Evolutionary conservation across 2,113 vertebrate genomes (phyloP), one percentile per base, ranked within the genome.

Genomic region (Anolis carolinensis): DNA sequence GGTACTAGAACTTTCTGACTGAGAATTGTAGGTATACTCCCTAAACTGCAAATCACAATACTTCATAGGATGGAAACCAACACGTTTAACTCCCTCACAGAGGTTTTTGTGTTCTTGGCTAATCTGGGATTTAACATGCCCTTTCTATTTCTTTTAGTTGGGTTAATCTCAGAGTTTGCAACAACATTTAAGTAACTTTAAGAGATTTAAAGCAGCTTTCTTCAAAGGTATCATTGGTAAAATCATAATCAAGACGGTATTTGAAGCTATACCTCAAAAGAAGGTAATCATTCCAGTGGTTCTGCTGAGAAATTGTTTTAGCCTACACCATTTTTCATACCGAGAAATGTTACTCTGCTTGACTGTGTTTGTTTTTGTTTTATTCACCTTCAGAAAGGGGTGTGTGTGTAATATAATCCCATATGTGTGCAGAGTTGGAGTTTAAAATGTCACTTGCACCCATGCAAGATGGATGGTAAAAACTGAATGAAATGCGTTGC

Each of bases 141-240:
- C 6, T 18, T 32, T 8, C 48, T 6, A 10, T 34, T 44, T 52
- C 18, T 70, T 71, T 52, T 32, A 70, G 65, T 14, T 44, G 30
- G 3, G 39, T 30, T 16, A 50, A 2, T 52, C 18, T 32, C n/a
- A 52, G 20, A 18, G 34, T 25, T 68, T 81, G 39, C 63, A 81
- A 81, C 13, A 67, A 67, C n/a, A 55, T 68, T 70, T 83, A 87
- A 11, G 1, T 73, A 83, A 89, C 81, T 81, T 52, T 44, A 30
- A 81, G 78, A 50, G 71, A 88, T 74, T 70, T 73, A 82, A 90
- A 93, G 73, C 4, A 86, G 75, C 30, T 90, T 89, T 93, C 78
- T 84, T 55, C 50, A 85, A 3, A 70, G 67, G 18, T n/a, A 21
- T 81, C 27, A 50, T 14, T 70, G 23, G 39, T n/a, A 70, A 50